Conservation (phyloP, 2,888 invertebrate species). For the Synanthedon tipuliformis region DNA sequence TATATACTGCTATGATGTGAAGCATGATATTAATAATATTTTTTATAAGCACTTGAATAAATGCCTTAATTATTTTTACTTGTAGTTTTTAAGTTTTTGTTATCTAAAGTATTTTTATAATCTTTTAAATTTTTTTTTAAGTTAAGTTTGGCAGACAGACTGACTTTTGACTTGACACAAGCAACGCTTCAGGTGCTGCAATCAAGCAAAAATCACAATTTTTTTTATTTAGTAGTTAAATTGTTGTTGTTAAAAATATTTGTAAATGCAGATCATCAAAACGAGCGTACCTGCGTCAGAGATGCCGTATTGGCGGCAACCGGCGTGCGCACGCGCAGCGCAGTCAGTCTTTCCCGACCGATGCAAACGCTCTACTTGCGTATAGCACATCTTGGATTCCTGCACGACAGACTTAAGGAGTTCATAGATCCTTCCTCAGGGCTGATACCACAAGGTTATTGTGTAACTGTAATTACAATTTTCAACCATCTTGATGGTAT, state of each 20-base stretch:
- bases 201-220: neutral
- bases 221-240: neutral
- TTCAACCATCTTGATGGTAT: too few relatives aligned
- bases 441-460: slow-evolving; percentile 65
- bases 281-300: slow-evolving; percentile 65
- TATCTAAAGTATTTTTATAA: too few relatives aligned
- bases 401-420: slow-evolving; percentile 84
- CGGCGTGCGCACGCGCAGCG: slow-evolving; percentile 86
- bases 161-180: too few relatives aligned
- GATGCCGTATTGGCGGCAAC: slow-evolving; percentile 89
- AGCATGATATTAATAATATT: too few relatives aligned
- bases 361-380: slow-evolving; percentile 77
- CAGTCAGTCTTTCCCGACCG: slow-evolving; percentile 37
- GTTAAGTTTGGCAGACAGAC: too few relatives aligned
- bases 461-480: neutral
- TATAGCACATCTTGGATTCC: slow-evolving; percentile 86
- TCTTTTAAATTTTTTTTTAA: too few relatives aligned
- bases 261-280: slow-evolving; percentile 21
- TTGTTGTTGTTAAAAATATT: neutral
- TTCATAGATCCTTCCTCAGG: slow-evolving; percentile 82
- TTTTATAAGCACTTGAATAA: too few relatives aligned
- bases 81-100: too few relatives aligned
- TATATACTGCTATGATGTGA: too few relatives aligned
- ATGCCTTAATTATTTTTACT: too few relatives aligned
- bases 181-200: too few relatives aligned